Evolutionary conservation across 1,140 invertebrate genomes (phyloP), one percentile per base, ranked within the genome.

Genomic region (Diachasma alloeum): DNA sequence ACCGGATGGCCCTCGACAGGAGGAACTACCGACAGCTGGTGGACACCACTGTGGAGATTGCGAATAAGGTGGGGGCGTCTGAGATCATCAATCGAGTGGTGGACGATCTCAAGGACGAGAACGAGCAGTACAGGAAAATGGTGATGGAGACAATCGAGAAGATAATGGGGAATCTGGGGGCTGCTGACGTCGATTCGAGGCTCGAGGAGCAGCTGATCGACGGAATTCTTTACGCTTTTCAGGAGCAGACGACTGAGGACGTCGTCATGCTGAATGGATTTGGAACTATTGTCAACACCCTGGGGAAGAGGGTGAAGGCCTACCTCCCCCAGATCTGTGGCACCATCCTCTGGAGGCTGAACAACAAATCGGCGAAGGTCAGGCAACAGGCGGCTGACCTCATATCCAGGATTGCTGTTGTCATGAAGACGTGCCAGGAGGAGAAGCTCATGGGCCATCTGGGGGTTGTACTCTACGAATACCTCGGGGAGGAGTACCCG

Each of bases 91-190:
- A 97, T 87, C 92, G 98, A 71, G 97, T 99, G 53, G 99, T 99
- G 0, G 98, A 99, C 84, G 98, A 99, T 90, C 90, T 99, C 39
- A 99, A 99, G 90, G 98, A 99, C 89, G 98, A 99, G 90, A 99
- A 99, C 89, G 99, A 99, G 89, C 97, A 99, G 84, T 99, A 99
- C 88, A 92, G 99, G 77, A 99, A 99, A 91, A 99, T 99, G 98
- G 98, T 99, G 0, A 99, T 99, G 97, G 99, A 99, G 88, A 99
- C 97, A 0, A 99, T 99, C 78, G 99, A 99, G 87, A 99, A 99
- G 88, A 97, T 99, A 75, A 97, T 99, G 93, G 96, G 96, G 6
- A 98, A 99, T 88, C 91, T 99, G 19, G 99, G 99, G 42, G 98
- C 98, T 0, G 96, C 97, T 0, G 98, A 99, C 87, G 98, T 99